phyloP scores from a whole-genome alignment of 2,113 vertebrate species.

The Mesoclemmys tuberculata region DNA sequence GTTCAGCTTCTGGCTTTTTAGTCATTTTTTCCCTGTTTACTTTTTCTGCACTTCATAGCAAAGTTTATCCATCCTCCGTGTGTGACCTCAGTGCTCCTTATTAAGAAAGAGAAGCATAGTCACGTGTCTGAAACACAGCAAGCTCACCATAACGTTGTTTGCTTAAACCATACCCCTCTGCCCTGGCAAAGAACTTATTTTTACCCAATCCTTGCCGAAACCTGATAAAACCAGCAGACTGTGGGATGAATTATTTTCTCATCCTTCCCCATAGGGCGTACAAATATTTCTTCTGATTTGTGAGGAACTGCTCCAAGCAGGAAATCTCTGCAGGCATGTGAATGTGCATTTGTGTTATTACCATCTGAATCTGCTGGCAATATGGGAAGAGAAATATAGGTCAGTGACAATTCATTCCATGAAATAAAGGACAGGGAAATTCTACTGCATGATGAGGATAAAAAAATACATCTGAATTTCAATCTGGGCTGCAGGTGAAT shows the following conservation, averaged over 20 bases:
- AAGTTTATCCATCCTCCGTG: neutral
- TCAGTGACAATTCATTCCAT: neutral
- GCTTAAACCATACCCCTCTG: neutral
- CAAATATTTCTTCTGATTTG: constrained; percentile 9
- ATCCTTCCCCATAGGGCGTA: neutral
- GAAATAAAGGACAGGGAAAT: neutral
- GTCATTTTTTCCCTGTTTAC: neutral
- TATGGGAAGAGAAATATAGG: constrained; percentile 21
- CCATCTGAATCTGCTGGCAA: neutral
- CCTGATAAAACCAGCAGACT: neutral
- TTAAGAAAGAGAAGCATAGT: neutral
- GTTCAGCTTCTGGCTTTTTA: neutral
- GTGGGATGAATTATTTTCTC: neutral
- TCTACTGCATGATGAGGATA: neutral
- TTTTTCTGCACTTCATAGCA: neutral
- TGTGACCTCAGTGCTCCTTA: neutral
- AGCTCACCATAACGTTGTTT: neutral
- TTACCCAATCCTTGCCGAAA: neutral
- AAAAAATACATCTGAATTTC: constrained; percentile 16
- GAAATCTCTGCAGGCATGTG: neutral
- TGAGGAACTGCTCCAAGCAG: neutral
- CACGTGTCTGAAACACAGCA: neutral
- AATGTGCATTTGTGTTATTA: neutral
- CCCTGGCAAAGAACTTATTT: neutral
- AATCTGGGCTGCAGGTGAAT: neutral